Evolutionary conservation across 2,113 vertebrate genomes (phyloP).

Genomic region (Ariopsis seemanni): DNA sequence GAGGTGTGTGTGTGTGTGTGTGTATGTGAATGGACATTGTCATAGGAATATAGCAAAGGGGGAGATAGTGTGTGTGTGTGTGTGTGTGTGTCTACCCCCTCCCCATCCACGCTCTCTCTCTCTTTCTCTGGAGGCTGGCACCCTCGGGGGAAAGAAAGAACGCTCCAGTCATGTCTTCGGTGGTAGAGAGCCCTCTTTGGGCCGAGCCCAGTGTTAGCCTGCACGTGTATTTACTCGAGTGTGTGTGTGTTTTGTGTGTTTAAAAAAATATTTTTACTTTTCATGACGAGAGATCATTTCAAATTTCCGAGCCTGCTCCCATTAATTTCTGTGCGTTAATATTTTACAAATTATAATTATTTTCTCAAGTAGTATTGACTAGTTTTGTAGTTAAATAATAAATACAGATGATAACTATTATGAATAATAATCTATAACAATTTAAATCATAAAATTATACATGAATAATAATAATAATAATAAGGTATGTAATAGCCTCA

Average conservation of each 20-base stretch:
- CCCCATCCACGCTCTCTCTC: conserved; percentile 45
- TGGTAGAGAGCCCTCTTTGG: conserved; percentile 73
- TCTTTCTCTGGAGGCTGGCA: conserved; percentile 55
- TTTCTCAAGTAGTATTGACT: neutral
- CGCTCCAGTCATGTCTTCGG: conserved; percentile 62
- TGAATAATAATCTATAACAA: too few relatives aligned
- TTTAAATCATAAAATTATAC: neutral
- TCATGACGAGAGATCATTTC: neutral
- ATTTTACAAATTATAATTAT: neutral
- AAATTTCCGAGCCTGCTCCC: neutral
- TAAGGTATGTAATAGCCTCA: too few relatives aligned
- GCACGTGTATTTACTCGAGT: neutral
- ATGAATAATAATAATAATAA: neutral
- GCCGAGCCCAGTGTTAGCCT: conserved; percentile 52
- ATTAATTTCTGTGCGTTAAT: neutral
- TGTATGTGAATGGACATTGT: conserved; percentile 41
- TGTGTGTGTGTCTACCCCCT: conserved; percentile 40
- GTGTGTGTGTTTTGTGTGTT: conserved; percentile 4
- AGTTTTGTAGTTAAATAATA: neutral
- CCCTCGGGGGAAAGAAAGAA: conserved; percentile 46
- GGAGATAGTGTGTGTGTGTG: conserved; percentile 40
- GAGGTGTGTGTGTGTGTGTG: conserved; percentile 1
- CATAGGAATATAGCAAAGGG: conserved; percentile 39
- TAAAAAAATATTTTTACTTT: neutral
- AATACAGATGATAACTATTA: neutral